Conservation (phyloP, 2,113 vertebrate genomes). For the Craseonycteris thonglongyai region DNA sequence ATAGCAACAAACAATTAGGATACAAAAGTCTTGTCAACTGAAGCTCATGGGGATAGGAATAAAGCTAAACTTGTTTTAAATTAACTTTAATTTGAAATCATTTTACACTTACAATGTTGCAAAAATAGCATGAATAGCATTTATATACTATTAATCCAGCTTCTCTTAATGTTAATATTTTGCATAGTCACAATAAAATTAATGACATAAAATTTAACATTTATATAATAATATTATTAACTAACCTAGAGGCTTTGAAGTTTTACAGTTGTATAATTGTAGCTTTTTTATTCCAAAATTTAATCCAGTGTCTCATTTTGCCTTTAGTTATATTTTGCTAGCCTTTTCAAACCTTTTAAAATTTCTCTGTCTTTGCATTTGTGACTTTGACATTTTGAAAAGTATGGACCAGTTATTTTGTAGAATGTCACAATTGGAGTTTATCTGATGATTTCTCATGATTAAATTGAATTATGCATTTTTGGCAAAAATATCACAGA, state of each 20-base stretch:
- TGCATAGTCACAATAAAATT: background rate
- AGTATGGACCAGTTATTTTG: background rate
- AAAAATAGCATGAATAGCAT: background rate
- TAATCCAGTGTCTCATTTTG: background rate
- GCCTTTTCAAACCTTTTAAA: background rate
- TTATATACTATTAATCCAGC: background rate
- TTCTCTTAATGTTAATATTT: background rate
- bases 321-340: background rate
- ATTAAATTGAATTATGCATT: slow-evolving; percentile 15
- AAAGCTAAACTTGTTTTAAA: background rate
- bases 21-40: background rate
- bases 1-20: background rate
- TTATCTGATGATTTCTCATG: slow-evolving; percentile 3
- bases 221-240: background rate
- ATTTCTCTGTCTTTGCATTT: background rate
- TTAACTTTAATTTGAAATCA: background rate
- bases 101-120: background rate
- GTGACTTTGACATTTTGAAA: slow-evolving; percentile 40
- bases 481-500: background rate
- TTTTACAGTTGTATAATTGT: background rate
- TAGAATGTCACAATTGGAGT: background rate
- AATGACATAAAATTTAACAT: background rate
- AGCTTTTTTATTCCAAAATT: background rate
- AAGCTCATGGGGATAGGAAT: background rate
- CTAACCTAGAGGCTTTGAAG: background rate